Percentiles rank a stretch among this genome's conserved stretches.
Conservation (phyloP, 2,113 vertebrate genomes). For the Lagenorhynchus albirostris region DNA sequence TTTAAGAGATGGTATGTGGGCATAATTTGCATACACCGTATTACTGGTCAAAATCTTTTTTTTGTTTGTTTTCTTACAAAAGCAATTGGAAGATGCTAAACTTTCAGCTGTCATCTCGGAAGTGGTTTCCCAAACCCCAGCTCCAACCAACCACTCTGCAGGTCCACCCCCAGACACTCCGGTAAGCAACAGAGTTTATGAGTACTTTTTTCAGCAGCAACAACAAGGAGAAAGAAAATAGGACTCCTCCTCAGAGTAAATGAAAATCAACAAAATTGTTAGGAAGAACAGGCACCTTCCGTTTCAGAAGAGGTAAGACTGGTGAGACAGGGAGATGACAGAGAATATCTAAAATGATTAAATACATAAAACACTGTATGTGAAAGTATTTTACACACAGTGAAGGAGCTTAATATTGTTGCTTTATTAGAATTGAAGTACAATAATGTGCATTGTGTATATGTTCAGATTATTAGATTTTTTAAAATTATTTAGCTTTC, state of each 20-base stretch:
- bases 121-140: constrained; percentile 52
- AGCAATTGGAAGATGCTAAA: constrained; percentile 55
- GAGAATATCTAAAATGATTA: not conserved
- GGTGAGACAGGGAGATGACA: not conserved
- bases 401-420: not conserved
- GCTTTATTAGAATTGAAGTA: not conserved
- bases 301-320: not conserved
- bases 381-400: not conserved
- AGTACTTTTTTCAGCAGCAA: not conserved
- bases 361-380: not conserved
- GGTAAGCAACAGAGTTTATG: constrained; percentile 21
- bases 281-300: not conserved
- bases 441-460: not conserved
- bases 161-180: not conserved
- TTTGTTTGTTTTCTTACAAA: constrained; percentile 1
- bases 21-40: not conserved
- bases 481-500: not conserved
- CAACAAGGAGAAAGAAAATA: rapidly evolving
- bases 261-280: not conserved
- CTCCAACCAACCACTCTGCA: constrained; percentile 32
- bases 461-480: not conserved
- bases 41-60: not conserved
- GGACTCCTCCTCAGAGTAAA: rapidly evolving
- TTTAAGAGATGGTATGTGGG: not conserved
- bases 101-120: constrained; percentile 56